phyloP scores from a whole-genome alignment of 2,113 vertebrate genomes.

The Osmerus eperlanus region DNA sequence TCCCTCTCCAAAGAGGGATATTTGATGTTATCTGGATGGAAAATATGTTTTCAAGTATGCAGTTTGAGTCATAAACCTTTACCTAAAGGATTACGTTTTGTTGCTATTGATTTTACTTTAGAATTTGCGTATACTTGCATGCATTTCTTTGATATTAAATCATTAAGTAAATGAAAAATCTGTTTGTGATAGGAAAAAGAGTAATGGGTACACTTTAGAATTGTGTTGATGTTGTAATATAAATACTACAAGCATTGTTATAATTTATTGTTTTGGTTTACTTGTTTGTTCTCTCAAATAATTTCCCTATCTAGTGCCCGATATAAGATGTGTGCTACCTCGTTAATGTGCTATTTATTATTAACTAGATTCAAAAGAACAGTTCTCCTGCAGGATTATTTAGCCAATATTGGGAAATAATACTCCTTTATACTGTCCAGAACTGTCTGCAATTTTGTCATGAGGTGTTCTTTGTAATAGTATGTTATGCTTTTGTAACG shows the following conservation, averaged over 20 bases:
- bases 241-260: conserved; percentile 31
- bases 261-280: conserved; percentile 19
- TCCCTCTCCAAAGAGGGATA: too few species aligned
- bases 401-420: too few species aligned
- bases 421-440: too few species aligned
- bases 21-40: neutral
- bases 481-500: too few species aligned
- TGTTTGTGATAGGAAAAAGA: neutral
- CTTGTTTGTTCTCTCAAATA: conserved; percentile 6
- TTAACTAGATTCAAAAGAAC: too few species aligned
- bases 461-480: too few species aligned
- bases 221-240: conserved; percentile 34
- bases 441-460: too few species aligned
- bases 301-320: neutral
- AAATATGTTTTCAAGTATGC: neutral
- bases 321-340: conserved; percentile 50
- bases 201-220: conserved; percentile 3
- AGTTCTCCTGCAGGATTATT: too few species aligned
- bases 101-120: neutral
- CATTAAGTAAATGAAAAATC: conserved; percentile 32
- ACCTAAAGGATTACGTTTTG: too few species aligned
- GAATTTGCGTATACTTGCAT: conserved; percentile 39
- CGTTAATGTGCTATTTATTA: conserved; percentile 36
- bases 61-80: too few species aligned
- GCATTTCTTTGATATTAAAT: conserved; percentile 50